Evolutionary conservation across 2,888 invertebrate species (phyloP).

Genomic region (Apodemia duryi): DNA sequence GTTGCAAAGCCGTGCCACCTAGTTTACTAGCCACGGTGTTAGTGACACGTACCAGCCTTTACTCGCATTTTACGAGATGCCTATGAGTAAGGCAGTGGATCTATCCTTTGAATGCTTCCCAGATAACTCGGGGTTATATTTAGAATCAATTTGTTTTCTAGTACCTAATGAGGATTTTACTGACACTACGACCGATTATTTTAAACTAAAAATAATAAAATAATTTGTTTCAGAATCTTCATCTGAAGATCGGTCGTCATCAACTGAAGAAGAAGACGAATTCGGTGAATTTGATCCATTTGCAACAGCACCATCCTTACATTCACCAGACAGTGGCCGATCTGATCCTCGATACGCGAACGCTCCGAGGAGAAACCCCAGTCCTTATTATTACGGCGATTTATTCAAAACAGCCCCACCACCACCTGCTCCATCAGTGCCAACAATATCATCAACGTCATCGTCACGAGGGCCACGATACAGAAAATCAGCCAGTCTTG

Average conservation of each 20-base stretch:
- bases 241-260: constrained; percentile 69
- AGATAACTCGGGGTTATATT: too few species aligned
- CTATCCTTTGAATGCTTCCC: too few species aligned
- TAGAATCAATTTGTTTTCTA: too few species aligned
- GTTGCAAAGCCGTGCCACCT: too few species aligned
- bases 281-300: constrained; percentile 74
- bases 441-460: constrained; percentile 62
- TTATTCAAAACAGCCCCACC: constrained; percentile 80
- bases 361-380: constrained; percentile 84
- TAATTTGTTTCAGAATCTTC: constrained; percentile 64
- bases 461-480: constrained; percentile 78
- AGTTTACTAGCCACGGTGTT: too few species aligned
- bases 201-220: constrained; percentile 15
- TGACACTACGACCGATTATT: too few species aligned
- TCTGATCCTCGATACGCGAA: constrained; percentile 75
- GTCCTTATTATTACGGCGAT: constrained; percentile 91
- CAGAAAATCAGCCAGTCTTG: constrained; percentile 86
- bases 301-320: constrained; percentile 78
- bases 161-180: too few species aligned
- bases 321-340: constrained; percentile 85
- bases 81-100: too few species aligned
- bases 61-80: too few species aligned
- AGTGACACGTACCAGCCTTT: too few species aligned
- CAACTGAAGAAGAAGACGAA: constrained; percentile 81
- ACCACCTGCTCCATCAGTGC: constrained; percentile 69